Evolutionary conservation across 2,888 invertebrate species (phyloP), one percentile per base, ranked within the genome.

Genomic region (Sipha maydis): DNA sequence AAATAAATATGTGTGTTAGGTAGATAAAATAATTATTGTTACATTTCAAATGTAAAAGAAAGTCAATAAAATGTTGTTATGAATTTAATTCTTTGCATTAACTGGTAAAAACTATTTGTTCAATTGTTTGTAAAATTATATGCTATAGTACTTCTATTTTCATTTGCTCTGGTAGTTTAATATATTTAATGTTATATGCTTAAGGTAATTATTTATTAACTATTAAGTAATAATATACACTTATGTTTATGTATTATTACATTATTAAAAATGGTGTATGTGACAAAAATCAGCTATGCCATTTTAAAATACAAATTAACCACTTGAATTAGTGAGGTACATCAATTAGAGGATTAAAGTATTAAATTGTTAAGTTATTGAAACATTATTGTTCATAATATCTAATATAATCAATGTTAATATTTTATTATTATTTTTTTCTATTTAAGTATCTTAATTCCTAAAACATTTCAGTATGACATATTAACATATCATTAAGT

Each of bases 231-330:
- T 9, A 69, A 28, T 2, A 69, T 14, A 8, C 28, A 8, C 28
- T n/a, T 28, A 11, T 69, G 28, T 31, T 28, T 28, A 11, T 31
- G 31, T 28, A 3, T 28, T 28, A 28, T 71, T 71, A 34, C 34
- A 75, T 25, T 38, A 21, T 34, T 71, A 8, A 56, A 56, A 38
- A 34, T 75, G 75, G 75, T 75, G 75, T 84, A 84, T 84, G 83
- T 84, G 83, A 75, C 83, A 34, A 75, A 56, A 31, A n/a, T 75
- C 83, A 84, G 34, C 56, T 84, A 75, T n/a, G 34, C 56, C 82
- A 31, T 82, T 80, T 67, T n/a, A 61, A 0, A 80, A 69, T 69
- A 28, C 25, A 8, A 48, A 69, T 28, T 28, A 67, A 48, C 69
- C 82, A 83, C 71, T 83, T 83, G 71, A 83, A 71, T 48, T 69